Percentiles rank a stretch among this genome's conserved stretches.
These are phyloP conservation scores for Malacoraja senta DNA, from an alignment of 2,797 vertebrate genomes.

Conservation along the genomic window DNA sequence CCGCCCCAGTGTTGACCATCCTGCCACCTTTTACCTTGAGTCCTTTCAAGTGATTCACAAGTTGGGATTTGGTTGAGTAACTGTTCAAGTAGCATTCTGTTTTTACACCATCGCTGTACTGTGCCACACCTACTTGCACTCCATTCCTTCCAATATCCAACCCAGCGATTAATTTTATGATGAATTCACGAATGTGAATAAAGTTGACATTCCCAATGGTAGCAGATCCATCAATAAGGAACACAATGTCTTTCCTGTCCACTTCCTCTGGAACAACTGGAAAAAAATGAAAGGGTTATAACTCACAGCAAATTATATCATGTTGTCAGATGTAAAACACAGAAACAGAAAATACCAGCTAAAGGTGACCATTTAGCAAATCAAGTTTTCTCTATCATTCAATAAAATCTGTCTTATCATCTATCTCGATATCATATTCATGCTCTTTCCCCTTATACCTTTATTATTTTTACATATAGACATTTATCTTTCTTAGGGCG, in stretches of 20 bases:
- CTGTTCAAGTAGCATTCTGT: conserved; percentile 82
- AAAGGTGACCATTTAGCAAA: too few relatives aligned
- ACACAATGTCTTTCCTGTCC: conserved; percentile 80
- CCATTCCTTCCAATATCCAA: conserved; percentile 77
- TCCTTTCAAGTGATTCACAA: conserved; percentile 68
- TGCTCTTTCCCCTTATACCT: too few relatives aligned
- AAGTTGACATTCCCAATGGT: conserved; percentile 74
- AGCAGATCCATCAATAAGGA: conserved; percentile 89
- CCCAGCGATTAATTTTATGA: conserved; percentile 69
- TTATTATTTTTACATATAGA: too few relatives aligned
- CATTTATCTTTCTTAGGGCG: too few relatives aligned
- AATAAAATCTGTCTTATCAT: too few relatives aligned
- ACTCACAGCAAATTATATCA: background rate
- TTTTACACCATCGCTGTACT: conserved; percentile 76
- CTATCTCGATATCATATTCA: too few relatives aligned
- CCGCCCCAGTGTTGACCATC: conserved; percentile 73
- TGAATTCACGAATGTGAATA: conserved; percentile 76
- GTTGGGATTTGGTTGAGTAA: conserved; percentile 64
- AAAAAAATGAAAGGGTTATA: background rate
- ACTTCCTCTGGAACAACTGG: background rate
- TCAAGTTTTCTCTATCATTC: too few relatives aligned
- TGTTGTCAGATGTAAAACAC: background rate
- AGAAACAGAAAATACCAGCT: too few relatives aligned
- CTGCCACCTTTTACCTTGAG: conserved; percentile 73
- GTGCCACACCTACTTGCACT: conserved; percentile 79